phyloP scores from a whole-genome alignment of 2,797 vertebrate species.

The Dendrocincla fuliginosa region DNA sequence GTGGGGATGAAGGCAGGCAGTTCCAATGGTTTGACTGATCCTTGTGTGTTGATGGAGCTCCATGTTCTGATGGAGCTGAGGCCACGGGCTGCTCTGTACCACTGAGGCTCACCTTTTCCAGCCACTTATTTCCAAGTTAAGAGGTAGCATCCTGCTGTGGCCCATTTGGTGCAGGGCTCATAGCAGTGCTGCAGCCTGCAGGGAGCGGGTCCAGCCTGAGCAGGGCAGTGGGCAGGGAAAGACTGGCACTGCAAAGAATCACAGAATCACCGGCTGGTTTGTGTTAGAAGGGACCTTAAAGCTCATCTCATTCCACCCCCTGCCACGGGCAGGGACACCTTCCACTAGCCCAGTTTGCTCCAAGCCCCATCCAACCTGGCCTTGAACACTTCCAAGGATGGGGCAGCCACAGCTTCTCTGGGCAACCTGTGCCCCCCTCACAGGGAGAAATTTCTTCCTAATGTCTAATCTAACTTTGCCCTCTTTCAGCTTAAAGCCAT shows the following conservation, averaged over 20 bases:
- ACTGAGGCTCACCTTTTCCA: background rate
- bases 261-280: background rate
- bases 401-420: background rate
- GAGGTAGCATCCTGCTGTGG: background rate
- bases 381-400: background rate
- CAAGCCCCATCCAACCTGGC: accelerated
- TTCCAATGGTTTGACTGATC: background rate
- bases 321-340: background rate
- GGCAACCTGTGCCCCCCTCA: background rate
- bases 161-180: accelerated
- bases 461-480: background rate
- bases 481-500: background rate
- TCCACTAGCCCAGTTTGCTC: background rate
- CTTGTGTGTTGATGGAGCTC: background rate
- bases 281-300: background rate
- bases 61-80: background rate
- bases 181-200: background rate
- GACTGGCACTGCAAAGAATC: background rate
- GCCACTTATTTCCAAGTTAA: background rate
- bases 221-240: background rate
- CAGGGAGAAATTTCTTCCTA: background rate
- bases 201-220: background rate
- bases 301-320: background rate
- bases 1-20: background rate
- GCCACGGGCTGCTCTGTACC: background rate